phyloP scores from a whole-genome alignment of 2,113 vertebrate species.

The Neotoma lepida region DNA sequence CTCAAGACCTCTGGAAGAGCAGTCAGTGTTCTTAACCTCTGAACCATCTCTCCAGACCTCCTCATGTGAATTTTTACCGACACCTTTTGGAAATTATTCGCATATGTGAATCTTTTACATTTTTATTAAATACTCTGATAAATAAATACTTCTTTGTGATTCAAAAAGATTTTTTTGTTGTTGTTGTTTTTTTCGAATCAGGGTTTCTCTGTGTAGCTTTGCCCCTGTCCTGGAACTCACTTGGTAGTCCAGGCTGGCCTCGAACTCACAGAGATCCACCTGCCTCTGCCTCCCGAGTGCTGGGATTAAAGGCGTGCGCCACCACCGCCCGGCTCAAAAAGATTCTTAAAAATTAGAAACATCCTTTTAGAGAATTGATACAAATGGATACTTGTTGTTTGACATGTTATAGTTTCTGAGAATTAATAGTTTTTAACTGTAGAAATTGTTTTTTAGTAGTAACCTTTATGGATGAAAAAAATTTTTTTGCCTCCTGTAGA shows the following conservation, averaged over 20 bases:
- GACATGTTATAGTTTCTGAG: conserved; percentile 5
- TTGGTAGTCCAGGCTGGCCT: too few relatives aligned
- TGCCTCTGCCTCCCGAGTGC: too few relatives aligned
- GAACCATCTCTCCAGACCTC: too few relatives aligned
- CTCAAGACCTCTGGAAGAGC: too few relatives aligned
- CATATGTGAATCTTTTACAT: conserved; percentile 18
- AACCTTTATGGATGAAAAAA: neutral
- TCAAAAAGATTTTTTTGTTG: neutral
- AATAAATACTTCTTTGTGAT: neutral
- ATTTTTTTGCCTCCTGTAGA: neutral
- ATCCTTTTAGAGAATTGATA: neutral
- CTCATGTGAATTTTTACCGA: too few relatives aligned
- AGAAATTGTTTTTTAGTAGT: conserved; percentile 15
- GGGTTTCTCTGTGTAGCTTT: too few relatives aligned
- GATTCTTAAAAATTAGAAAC: neutral
- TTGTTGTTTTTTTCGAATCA: too few relatives aligned
- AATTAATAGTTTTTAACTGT: conserved; percentile 11
- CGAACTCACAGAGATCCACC: too few relatives aligned
- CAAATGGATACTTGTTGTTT: neutral
- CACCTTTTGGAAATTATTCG: neutral
- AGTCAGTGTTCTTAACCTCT: too few relatives aligned
- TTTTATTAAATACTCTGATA: conserved; percentile 14
- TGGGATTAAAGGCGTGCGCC: too few relatives aligned
- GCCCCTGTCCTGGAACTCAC: too few relatives aligned
- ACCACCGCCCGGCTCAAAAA: too few relatives aligned